Base-by-base conservation (phyloP, 2,113 vertebrate species). In the Gobio gobio region DNA sequence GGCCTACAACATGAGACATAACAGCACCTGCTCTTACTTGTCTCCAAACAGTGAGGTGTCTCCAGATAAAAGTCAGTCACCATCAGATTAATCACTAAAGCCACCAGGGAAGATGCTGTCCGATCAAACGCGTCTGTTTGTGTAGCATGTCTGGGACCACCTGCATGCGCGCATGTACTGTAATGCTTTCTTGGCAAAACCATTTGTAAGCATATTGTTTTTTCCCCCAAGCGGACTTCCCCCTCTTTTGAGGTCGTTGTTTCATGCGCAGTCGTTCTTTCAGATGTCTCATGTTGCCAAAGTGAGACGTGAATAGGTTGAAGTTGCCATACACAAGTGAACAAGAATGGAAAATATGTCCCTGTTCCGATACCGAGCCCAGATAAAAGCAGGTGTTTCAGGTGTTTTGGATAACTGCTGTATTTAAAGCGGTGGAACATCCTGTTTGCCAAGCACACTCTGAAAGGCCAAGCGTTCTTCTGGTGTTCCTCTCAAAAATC, bases 71-170 rank as follows among this genome's bases (percentile, higher is more conserved):
- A 93, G 93, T 90, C 82, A 89, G 87, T 90, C 82, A 86, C 56
- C 84, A 95, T 95, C 94, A 94, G 93, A 94, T 95, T 92, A 94
- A 94, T 94, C 94, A 94, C 94, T 94, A 92, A 94, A 94, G 93
- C 14, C 10, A 89, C 86, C 87, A 88, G 90, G 90, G 91, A 88
- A 74, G 86, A 89, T 88, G 89, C 82, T 70, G 79, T 88, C 90
- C 86, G 74, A 77, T 91, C 87, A 58, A 85, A 92, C 89, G 78
- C 83, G 85, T 89, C 89, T 92, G 92, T 93, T 94, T 93, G 90
- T 90, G 89, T 88, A 89, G 90, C 90, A 86, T 88, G 90, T 91
- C 92, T 93, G 90, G 93, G 93, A 95, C 93, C 94, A 94, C 94
- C 94, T 92, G 89, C 87, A 87, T 90, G 90, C 90, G 92, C 56